These are phyloP conservation scores for Amphiprion percula DNA, from an alignment of 2,113 vertebrate species.

Conservation along the genomic window DNA sequence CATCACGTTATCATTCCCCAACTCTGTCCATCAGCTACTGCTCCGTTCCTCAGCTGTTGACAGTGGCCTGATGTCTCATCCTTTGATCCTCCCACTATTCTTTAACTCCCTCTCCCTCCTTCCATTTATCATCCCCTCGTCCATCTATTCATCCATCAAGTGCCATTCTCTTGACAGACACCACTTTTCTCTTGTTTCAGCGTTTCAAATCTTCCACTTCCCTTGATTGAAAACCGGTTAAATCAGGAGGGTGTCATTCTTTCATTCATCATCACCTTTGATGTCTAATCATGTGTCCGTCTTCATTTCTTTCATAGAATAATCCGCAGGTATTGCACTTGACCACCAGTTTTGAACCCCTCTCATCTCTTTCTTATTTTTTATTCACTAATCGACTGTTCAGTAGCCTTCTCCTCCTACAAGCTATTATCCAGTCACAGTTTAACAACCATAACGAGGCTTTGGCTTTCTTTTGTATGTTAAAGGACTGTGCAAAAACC, in stretches of 20 bases:
- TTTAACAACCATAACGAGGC: background rate
- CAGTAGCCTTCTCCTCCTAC: accelerated
- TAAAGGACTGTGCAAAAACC: background rate
- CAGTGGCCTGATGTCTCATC: slow-evolving; percentile 40
- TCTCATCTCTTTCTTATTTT: background rate
- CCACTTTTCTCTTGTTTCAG: slow-evolving; percentile 45
- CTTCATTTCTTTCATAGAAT: slow-evolving; percentile 15
- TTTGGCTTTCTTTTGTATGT: background rate
- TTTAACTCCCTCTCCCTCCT: slow-evolving; percentile 7
- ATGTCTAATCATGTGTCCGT: slow-evolving; percentile 17
- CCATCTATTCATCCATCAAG: slow-evolving; percentile 49
- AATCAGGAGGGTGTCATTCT: slow-evolving; percentile 25
- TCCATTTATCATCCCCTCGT: slow-evolving; percentile 31
- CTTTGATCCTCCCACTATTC: slow-evolving; percentile 31
- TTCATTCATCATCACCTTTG: slow-evolving; percentile 27
- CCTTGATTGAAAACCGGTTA: slow-evolving; percentile 47
- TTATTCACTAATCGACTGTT: slow-evolving; percentile 3
- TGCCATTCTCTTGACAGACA: slow-evolving; percentile 17
- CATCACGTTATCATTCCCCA: slow-evolving; percentile 42
- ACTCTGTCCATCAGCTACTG: slow-evolving; percentile 46
- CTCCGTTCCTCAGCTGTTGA: slow-evolving; percentile 37
- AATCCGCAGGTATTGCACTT: slow-evolving; percentile 4
- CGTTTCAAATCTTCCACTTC: slow-evolving; percentile 38
- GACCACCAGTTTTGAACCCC: background rate
- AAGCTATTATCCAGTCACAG: background rate